phyloP scores from a whole-genome alignment of 2,113 vertebrate species.

The Plecturocebus donacophilus region DNA sequence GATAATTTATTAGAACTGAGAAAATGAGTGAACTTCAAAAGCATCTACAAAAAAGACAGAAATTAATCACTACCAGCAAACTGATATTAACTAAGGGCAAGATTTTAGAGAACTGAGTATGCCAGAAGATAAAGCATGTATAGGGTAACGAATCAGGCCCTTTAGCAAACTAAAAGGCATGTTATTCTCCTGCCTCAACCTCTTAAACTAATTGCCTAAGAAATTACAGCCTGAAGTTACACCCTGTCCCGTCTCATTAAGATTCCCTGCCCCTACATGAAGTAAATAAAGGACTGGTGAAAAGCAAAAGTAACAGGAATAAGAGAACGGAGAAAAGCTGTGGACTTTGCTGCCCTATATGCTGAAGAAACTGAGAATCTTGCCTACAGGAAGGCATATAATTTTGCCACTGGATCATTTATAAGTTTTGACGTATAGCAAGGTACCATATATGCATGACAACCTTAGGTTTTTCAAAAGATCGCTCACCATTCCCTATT shows the following conservation, averaged over 20 bases:
- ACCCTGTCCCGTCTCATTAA: conserved; percentile 28
- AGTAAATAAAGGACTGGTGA: conserved; percentile 13
- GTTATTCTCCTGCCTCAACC: not conserved
- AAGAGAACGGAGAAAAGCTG: conserved; percentile 10
- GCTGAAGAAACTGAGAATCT: conserved; percentile 23
- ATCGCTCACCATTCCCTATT: not conserved
- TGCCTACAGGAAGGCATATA: not conserved
- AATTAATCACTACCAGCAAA: conserved; percentile 55
- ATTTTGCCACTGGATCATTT: not conserved
- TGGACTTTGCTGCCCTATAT: not conserved
- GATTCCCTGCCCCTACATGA: conserved; percentile 17
- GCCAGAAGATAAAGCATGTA: conserved; percentile 1
- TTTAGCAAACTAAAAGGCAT: conserved; percentile 39
- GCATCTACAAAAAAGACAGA: not conserved
- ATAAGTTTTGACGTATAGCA: not conserved
- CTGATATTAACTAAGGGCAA: conserved; percentile 20
- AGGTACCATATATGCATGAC: not conserved
- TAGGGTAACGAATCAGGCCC: not conserved
- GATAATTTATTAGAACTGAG: not conserved
- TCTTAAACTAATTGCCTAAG: conserved; percentile 65
- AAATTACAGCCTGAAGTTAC: conserved; percentile 52
- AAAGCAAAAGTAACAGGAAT: not conserved
- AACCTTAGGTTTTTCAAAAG: not conserved
- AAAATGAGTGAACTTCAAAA: conserved; percentile 40
- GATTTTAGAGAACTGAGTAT: conserved; percentile 26